Evolutionary conservation across 1,140 invertebrate genomes (phyloP).

Genomic region (Vollenhovia emeryi): DNA sequence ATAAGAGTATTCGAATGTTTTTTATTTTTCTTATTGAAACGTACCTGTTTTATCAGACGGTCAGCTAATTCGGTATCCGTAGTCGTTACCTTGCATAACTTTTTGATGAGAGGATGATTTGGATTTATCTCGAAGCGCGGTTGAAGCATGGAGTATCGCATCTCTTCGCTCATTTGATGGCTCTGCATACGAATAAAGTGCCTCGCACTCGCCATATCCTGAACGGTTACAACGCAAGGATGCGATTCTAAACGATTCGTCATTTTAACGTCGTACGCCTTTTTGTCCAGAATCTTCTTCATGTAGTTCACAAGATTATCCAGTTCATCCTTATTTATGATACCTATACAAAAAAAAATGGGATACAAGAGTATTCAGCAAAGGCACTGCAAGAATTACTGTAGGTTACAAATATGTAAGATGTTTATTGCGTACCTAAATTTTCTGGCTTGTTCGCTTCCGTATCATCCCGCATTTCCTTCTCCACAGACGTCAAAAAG

Average conservation of each 20-base stretch:
- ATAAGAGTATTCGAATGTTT: background rate
- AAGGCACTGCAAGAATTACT: too few species aligned
- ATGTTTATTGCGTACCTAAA: slow-evolving; percentile 77
- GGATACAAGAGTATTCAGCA: slow-evolving; percentile 4
- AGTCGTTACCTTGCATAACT: slow-evolving; percentile 91
- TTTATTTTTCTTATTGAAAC: slow-evolving; percentile 1
- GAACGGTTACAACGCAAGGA: slow-evolving; percentile 97
- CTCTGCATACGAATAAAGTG: slow-evolving; percentile 97
- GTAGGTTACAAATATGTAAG: slow-evolving; percentile 23
- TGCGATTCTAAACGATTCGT: slow-evolving; percentile 94
- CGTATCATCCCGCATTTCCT: slow-evolving; percentile 94
- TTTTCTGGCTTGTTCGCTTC: slow-evolving; percentile 86
- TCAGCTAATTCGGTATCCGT: slow-evolving; percentile 93
- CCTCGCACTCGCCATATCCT: slow-evolving; percentile 97
- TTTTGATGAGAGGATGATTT: slow-evolving; percentile 96
- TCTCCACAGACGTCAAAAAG: slow-evolving; percentile 95
- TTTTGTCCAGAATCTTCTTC: slow-evolving; percentile 90
- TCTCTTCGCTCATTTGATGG: slow-evolving; percentile 93
- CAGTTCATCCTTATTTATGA: slow-evolving; percentile 90
- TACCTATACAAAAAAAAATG: slow-evolving; percentile 83
- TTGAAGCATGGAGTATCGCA: slow-evolving; percentile 94
- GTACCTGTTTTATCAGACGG: slow-evolving; percentile 94
- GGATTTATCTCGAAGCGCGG: slow-evolving; percentile 97
- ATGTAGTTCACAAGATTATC: slow-evolving; percentile 93
- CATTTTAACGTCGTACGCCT: slow-evolving; percentile 92